These are phyloP conservation scores for Patella ulyssiponensis DNA, from an alignment of 2,888 invertebrate genomes.

Conservation along the genomic window DNA sequence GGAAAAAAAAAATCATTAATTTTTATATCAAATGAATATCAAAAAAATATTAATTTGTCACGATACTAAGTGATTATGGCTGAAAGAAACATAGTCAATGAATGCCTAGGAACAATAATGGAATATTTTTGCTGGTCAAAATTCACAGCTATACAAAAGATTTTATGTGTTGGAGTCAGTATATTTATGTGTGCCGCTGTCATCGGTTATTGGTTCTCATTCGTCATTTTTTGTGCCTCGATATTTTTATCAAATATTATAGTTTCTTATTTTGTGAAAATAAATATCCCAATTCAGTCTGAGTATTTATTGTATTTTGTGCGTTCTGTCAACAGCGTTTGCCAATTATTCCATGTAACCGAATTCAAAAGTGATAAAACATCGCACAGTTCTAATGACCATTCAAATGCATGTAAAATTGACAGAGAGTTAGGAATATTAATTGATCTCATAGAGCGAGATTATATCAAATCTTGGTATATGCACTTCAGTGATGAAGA, in stretches of 20 bases:
- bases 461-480: slow-evolving; percentile 61
- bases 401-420: background rate
- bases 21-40: too few species aligned
- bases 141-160: background rate
- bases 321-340: background rate
- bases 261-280: background rate
- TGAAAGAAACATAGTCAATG: background rate
- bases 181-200: background rate
- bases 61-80: too few species aligned
- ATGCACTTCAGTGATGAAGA: slow-evolving; percentile 46
- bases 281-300: background rate
- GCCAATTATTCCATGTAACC: too few species aligned
- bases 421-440: slow-evolving; percentile 25
- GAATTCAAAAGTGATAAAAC: too few species aligned
- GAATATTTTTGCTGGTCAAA: background rate
- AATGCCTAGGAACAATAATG: background rate
- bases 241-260: background rate
- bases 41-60: too few species aligned
- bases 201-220: background rate
- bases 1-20: too few species aligned
- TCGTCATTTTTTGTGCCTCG: background rate
- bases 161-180: background rate
- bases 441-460: slow-evolving; percentile 39
- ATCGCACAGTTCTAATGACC: background rate
- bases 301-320: background rate